Evolutionary conservation across 1,140 invertebrate species (phyloP), one percentile per base, ranked within the genome.

Genomic region (Drosophila sucinea): DNA sequence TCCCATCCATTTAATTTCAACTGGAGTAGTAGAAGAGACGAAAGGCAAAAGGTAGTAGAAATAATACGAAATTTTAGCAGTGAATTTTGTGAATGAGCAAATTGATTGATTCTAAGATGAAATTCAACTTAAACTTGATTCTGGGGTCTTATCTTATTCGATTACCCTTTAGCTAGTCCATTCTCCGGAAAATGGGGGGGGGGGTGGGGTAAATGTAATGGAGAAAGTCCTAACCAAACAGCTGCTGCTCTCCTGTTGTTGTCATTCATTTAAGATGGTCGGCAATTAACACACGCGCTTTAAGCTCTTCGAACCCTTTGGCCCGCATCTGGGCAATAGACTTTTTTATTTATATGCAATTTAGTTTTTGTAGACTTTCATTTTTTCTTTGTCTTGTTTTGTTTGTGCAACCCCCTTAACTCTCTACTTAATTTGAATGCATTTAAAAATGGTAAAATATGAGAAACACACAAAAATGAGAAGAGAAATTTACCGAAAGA

Each of bases 391-490:
- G 32, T 44, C 35, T 38, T 10, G 47, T 62, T 60, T 70, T 80
- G 64, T 76, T 75, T 79, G 75, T 79, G 75, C 72, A 87, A 86
- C 82, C 82, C 82, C 76, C 58, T 41, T 40, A 47, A 23, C 71
- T 41, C 61, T 60, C 73, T 74, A 60, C 84, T 78, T 83, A 87
- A 80, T 87, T 87, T 75, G 85, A 89, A 84, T 89, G 84, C 84
- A 89, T 89, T 89, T 89, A 89, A 89, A 89, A 89, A 89, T 89
- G 84, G 78, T 81, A 89, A 89, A 89, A 89, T 89, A 89, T 89
- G 84, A 78, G 73, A 73, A 29, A 30, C 68, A 51, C 3, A 67
- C 57, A 63, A 41, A 70, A 67, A 67, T 17, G 17, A 61, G 67
- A 60, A 40, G 44, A 41, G 41, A 51, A 8, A 51, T 23, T 5